These are phyloP conservation scores for Anarsia innoxiella DNA, from an alignment of 2,888 invertebrate genomes.

Conservation along the genomic window DNA sequence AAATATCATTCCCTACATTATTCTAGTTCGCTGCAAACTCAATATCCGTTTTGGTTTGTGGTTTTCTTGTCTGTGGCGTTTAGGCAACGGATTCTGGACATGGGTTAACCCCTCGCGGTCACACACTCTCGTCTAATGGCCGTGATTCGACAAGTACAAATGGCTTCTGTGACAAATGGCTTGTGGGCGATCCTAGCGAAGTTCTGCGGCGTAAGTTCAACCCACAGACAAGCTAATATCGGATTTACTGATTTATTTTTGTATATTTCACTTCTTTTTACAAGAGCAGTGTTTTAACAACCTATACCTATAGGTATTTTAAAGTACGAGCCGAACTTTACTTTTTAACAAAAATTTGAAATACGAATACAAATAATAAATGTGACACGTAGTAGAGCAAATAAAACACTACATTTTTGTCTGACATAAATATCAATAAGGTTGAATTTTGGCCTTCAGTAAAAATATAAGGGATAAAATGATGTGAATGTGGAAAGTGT, in stretches of 20 bases:
- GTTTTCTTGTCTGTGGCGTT: conserved; percentile 38
- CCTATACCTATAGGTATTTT: too few relatives aligned
- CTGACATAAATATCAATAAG: conserved; percentile 31
- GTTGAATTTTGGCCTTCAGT: conserved; percentile 29
- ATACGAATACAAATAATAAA: too few relatives aligned
- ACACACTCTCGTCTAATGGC: conserved; percentile 74
- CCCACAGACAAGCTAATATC: conserved; percentile 51
- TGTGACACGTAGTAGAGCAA: too few relatives aligned
- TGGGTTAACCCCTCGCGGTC: conserved; percentile 64
- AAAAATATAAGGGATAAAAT: conserved; percentile 23
- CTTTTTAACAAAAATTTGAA: too few relatives aligned
- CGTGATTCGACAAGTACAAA: conserved; percentile 77
- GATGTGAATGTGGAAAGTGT: conserved; percentile 51
- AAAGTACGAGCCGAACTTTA: too few relatives aligned
- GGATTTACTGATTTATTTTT: conserved; percentile 40
- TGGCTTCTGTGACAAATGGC: conserved; percentile 74
- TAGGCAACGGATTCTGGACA: conserved; percentile 48
- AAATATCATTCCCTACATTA: conserved; percentile 13
- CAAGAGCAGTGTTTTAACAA: too few relatives aligned
- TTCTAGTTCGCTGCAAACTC: conserved; percentile 11
- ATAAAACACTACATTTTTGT: too few relatives aligned
- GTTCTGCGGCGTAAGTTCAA: conserved; percentile 56
- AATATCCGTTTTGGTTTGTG: conserved; percentile 10
- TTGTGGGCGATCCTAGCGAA: conserved; percentile 63
- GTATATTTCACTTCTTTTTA: conserved; percentile 18